A percentile compares a stretch with the other conserved stretches of the same genome.
phyloP scores from a whole-genome alignment of 2,888 invertebrate genomes.

The Harmothoe impar region DNA sequence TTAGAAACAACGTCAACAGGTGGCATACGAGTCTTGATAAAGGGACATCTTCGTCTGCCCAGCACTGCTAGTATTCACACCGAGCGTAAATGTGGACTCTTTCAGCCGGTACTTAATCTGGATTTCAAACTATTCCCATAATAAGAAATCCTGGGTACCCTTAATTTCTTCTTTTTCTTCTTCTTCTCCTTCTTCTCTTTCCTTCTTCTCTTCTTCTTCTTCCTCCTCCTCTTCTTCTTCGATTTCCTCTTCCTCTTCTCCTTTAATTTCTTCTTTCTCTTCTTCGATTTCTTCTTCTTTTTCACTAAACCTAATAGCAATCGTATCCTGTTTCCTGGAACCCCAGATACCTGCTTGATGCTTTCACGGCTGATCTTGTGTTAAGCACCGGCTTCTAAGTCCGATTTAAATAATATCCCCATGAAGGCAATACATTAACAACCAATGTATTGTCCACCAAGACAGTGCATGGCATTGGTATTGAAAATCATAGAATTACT shows the following conservation, averaged over 20 bases:
- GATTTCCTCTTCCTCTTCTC: no score
- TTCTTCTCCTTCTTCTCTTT: no score
- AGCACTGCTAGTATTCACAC: conserved; percentile 11
- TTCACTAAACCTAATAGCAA: no score
- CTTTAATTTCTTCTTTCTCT: no score
- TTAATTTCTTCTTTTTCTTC: no score
- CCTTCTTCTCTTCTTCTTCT: no score
- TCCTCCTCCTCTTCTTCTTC: no score
- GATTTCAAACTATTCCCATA: conserved; percentile 22
- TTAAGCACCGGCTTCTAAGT: no score
- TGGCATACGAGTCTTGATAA: not conserved
- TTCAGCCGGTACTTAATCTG: conserved; percentile 23
- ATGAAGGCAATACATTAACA: conserved; percentile 6
- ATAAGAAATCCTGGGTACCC: not conserved
- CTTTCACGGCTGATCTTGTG: no score
- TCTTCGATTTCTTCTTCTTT: no score
- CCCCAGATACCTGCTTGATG: no score
- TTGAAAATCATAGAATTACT: conserved; percentile 12
- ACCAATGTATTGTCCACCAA: conserved; percentile 22
- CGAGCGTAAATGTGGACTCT: conserved; percentile 16
- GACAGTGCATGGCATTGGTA: conserved; percentile 8
- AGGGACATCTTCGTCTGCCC: conserved; percentile 18
- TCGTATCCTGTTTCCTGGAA: no score
- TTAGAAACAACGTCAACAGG: not conserved
- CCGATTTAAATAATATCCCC: not conserved